phyloP scores from a whole-genome alignment of 2,797 vertebrate species.

The Urophycis tenuis region DNA sequence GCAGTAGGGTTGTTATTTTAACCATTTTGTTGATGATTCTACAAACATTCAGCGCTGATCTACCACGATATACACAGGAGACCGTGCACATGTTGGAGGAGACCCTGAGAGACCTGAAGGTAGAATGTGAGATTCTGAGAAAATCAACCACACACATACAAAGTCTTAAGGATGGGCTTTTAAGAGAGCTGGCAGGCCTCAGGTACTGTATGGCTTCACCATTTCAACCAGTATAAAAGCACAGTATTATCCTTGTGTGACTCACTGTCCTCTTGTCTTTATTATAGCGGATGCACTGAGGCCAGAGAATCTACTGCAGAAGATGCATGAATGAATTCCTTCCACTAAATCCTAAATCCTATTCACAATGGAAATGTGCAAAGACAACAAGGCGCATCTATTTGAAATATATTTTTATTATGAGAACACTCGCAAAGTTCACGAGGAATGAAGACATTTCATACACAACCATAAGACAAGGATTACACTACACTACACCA shows the following conservation, averaged over 20 bases:
- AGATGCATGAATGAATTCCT: conserved; percentile 14
- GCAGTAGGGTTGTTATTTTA: not conserved
- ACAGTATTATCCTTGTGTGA: too few relatives aligned
- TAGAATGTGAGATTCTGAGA: conserved; percentile 75
- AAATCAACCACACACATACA: conserved; percentile 74
- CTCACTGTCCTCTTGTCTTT: conserved; percentile 12
- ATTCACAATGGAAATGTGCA: not conserved
- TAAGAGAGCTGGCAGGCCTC: conserved; percentile 73
- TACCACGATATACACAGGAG: conserved; percentile 62
- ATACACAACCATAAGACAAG: conserved; percentile 29
- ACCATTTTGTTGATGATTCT: not conserved
- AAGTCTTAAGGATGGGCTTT: conserved; percentile 67
- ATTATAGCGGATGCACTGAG: conserved; percentile 45
- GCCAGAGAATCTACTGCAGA: conserved; percentile 26
- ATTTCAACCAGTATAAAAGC: not conserved
- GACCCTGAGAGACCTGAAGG: conserved; percentile 70
- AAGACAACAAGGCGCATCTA: conserved; percentile 17
- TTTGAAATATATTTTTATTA: conserved; percentile 67
- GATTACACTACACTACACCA: conserved; percentile 34
- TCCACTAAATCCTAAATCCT: not conserved
- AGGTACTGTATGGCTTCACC: conserved; percentile 69
- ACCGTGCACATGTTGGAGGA: conserved; percentile 75
- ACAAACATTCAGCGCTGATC: conserved; percentile 8
- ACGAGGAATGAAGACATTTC: conserved; percentile 45
- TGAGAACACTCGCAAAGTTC: conserved; percentile 56